phyloP scores from a whole-genome alignment of 2,113 vertebrate genomes.

The Caranx melampygus region DNA sequence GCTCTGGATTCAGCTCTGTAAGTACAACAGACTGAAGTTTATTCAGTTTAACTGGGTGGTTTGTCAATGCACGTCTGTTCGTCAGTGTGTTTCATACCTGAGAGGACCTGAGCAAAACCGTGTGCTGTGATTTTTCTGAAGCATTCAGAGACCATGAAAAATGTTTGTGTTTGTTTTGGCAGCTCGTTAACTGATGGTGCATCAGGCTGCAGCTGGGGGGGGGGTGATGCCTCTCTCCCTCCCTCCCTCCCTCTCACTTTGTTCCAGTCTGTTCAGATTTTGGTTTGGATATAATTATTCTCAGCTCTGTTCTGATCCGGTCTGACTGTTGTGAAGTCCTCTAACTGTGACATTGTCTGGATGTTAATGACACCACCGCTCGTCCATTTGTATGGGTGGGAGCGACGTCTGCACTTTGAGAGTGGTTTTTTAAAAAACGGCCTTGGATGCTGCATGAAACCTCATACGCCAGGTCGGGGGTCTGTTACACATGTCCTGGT shows the following conservation, averaged over 20 bases:
- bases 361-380: constrained; percentile 25
- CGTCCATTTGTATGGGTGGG: constrained; percentile 19
- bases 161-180: too few relatives aligned
- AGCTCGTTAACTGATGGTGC: background rate
- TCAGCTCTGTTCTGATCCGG: background rate
- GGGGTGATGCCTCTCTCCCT: background rate
- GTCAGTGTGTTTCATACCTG: too few relatives aligned
- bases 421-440: background rate
- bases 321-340: constrained; percentile 8
- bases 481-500: too few relatives aligned
- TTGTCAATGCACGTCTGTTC: too few relatives aligned
- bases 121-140: too few relatives aligned
- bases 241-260: background rate
- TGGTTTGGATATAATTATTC: background rate
- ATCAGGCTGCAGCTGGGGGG: background rate
- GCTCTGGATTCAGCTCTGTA: too few relatives aligned
- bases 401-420: background rate
- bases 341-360: constrained; percentile 30
- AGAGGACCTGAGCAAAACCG: too few relatives aligned
- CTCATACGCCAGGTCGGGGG: background rate
- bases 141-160: too few relatives aligned
- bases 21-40: too few relatives aligned
- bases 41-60: too few relatives aligned
- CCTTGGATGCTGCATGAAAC: constrained; percentile 3
- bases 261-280: background rate